Conservation (phyloP, 2,888 invertebrate genomes). For the Dynastes tityus region DNA sequence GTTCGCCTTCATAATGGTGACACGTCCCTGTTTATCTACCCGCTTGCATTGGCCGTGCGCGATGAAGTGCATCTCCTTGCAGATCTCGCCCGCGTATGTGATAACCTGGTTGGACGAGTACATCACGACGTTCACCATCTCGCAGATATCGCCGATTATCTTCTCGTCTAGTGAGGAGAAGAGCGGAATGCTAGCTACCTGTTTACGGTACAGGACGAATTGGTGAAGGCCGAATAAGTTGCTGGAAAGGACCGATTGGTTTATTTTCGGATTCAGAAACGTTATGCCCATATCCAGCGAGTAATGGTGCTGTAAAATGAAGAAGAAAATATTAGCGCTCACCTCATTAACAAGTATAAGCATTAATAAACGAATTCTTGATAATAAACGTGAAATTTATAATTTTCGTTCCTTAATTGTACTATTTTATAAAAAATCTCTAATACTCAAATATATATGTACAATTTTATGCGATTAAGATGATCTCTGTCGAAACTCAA, state of each 20-base stretch:
- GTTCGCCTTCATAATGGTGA: slow-evolving; percentile 51
- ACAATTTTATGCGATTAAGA: no score
- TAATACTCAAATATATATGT: no score
- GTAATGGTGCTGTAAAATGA: slow-evolving; percentile 27
- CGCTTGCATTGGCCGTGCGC: slow-evolving; percentile 58
- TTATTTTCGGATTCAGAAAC: slow-evolving; percentile 40
- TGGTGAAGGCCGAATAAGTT: slow-evolving; percentile 31
- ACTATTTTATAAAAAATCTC: no score
- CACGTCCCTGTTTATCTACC: slow-evolving; percentile 26
- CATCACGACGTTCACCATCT: slow-evolving; percentile 45
- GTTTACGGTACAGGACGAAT: slow-evolving; percentile 39
- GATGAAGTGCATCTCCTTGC: slow-evolving; percentile 58
- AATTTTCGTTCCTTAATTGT: no score
- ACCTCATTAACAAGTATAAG: no score
- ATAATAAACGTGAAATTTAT: no score
- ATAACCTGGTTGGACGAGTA: slow-evolving; percentile 57
- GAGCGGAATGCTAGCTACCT: slow-evolving; percentile 7
- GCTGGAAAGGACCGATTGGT: slow-evolving; percentile 10
- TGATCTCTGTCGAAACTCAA: no score
- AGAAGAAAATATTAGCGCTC: not conserved
- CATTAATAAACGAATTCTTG: no score
- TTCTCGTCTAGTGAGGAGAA: slow-evolving; percentile 37
- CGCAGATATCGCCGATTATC: slow-evolving; percentile 53
- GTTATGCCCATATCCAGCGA: slow-evolving; percentile 60
- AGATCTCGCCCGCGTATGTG: slow-evolving; percentile 57